A percentile compares a stretch with the other conserved stretches of the same genome.
These are phyloP conservation scores for Pterostichus madidus DNA, from an alignment of 2,888 invertebrate genomes.

Conservation along the genomic window DNA sequence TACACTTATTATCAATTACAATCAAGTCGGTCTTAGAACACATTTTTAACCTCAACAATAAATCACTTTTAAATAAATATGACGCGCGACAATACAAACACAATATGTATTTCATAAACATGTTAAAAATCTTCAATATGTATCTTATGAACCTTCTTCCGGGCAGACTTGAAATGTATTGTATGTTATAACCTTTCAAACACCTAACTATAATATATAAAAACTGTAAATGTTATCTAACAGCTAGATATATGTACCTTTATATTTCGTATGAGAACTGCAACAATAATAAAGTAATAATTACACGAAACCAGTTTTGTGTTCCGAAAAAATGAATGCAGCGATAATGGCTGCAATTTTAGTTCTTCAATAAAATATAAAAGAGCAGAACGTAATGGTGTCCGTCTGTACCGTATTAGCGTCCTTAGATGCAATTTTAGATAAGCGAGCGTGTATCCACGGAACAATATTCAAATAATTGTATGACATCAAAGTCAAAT, in stretches of 20 bases:
- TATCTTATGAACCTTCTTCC: too few species aligned
- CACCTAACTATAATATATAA: too few species aligned
- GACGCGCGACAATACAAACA: too few species aligned
- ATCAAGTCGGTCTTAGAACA: too few species aligned
- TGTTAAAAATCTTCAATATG: too few species aligned
- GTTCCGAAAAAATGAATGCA: slow-evolving; percentile 7
- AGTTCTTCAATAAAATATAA: slow-evolving; percentile 51
- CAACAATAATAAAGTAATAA: slow-evolving; percentile 29
- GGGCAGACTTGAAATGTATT: too few species aligned
- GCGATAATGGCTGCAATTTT: slow-evolving; percentile 37
- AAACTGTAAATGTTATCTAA: too few species aligned
- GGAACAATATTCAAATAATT: slow-evolving; percentile 57
- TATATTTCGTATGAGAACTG: background rate
- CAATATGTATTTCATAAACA: too few species aligned
- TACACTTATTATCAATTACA: too few species aligned
- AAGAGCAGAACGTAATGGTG: slow-evolving; percentile 32
- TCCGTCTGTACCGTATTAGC: slow-evolving; percentile 41
- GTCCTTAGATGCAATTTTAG: slow-evolving; percentile 52
- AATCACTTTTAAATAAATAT: too few species aligned
- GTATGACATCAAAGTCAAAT: slow-evolving; percentile 56
- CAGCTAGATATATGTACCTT: background rate
- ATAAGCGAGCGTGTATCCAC: slow-evolving; percentile 39
- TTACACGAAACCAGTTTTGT: background rate
- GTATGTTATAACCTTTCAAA: too few species aligned
- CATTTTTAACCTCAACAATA: too few species aligned